Evolutionary conservation across 2,888 invertebrate species (phyloP).

Genomic region (Portevinia maculata): DNA sequence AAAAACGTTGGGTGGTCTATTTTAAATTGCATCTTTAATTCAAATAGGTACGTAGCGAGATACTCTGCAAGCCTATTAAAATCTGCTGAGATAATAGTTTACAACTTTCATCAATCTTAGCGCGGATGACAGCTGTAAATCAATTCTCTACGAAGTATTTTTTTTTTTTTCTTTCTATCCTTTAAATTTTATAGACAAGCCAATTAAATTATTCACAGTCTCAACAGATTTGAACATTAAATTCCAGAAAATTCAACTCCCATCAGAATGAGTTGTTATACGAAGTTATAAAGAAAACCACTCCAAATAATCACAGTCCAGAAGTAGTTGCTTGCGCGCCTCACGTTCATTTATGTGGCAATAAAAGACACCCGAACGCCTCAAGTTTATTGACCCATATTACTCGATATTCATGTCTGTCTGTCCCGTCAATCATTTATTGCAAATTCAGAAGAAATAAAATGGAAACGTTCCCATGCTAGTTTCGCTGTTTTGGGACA

Average conservation of each 20-base stretch:
- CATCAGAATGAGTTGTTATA: not conserved
- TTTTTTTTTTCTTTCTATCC: no score
- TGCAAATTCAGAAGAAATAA: conserved; percentile 52
- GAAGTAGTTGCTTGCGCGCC: conserved; percentile 1
- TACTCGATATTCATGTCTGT: conserved; percentile 45
- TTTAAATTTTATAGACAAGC: not conserved
- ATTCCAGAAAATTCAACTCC: not conserved
- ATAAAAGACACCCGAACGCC: conserved; percentile 5
- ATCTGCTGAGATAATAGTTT: no score
- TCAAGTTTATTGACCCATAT: conserved; percentile 63
- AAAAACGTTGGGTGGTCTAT: no score
- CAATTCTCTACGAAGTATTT: not conserved
- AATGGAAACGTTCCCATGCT: conserved; percentile 44
- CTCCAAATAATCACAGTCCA: not conserved
- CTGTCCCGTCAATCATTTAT: conserved; percentile 38
- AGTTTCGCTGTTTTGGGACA: not conserved
- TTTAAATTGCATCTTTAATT: no score
- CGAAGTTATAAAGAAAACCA: not conserved
- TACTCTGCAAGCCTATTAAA: no score
- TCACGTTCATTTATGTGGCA: conserved; percentile 29
- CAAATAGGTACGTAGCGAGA: no score
- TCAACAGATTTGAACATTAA: not conserved
- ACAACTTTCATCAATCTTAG: not conserved
- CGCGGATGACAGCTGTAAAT: not conserved
- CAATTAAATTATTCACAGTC: not conserved